Base-by-base conservation (phyloP, 2,113 vertebrate genomes). In the Dendropsophus ebraccatus region DNA sequence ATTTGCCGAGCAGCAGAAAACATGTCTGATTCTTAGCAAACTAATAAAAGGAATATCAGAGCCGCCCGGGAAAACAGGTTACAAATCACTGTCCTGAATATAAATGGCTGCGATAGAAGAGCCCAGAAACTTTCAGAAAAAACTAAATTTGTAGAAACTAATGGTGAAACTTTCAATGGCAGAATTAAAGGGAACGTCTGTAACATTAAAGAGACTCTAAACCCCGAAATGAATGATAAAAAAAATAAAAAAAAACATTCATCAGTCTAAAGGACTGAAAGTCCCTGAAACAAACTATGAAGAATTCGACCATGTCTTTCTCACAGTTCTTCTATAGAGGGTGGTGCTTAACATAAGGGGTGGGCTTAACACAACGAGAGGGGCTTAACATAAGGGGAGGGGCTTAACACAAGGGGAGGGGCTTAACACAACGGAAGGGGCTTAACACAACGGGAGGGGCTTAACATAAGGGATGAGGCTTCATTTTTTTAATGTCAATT, bases 31-130 rank as follows among this genome's bases (percentile, higher is more conserved):
- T 30, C 25, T 21, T 32, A 56, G 50, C 47, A 56, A 73, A 83
- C 10, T 73, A 69, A 73, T 73, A 73, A 83, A 83, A 83, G 54
- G 81, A 37, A 69, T 72, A 83, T 73, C 69, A 52, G 23, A 58
- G 81, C 52, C 81, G 73, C 81, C 49, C 28, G n/a, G 72, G 81
- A 41, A 41, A n/a, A 41, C 8, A 41, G 41, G 41, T 41, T 41
- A 73, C 67, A 72, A 73, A 23, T 69, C 70, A 37, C 5, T 41
- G 49, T 70, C 60, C 49, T 41, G 50, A 83, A 83, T 52, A 73
- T 58, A 52, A 35, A 56, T 32, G 49, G 23, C 81, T 56, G 65
- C 35, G 37, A 70, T 11, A 82, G 47, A 52, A 30, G 16, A 69
- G 65, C 1, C 35, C 2, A 25, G 25, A 30, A 69, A 69, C 65